Conservation (phyloP, 2,797 vertebrate species). For the Amblyraja radiata region DNA sequence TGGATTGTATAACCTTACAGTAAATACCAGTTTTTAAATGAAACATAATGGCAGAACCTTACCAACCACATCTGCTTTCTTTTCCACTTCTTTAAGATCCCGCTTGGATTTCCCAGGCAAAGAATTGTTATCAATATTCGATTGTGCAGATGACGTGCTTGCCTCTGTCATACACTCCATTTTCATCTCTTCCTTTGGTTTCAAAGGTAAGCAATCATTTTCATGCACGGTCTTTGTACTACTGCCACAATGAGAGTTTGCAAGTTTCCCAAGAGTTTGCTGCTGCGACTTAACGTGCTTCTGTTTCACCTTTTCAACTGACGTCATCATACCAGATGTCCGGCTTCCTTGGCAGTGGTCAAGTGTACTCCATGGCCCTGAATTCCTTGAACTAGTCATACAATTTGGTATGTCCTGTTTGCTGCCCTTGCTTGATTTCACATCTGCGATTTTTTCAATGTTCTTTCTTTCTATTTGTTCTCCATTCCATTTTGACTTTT, state of each 20-base stretch:
- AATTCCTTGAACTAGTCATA: constrained; percentile 55
- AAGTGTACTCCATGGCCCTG: constrained; percentile 44
- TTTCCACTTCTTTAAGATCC: constrained; percentile 20
- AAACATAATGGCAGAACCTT: not conserved
- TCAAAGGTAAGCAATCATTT: constrained; percentile 33
- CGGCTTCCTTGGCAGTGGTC: constrained; percentile 59
- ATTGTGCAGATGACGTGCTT: not conserved
- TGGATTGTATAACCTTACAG: not conserved
- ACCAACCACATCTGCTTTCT: constrained; percentile 1
- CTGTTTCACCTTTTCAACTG: constrained; percentile 19
- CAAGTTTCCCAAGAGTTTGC: constrained; percentile 47
- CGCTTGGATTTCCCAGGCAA: not conserved
- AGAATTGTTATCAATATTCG: not conserved
- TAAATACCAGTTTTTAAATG: not conserved
- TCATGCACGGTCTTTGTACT: constrained; percentile 46
- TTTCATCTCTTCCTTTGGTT: constrained; percentile 28
- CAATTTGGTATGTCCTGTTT: constrained; percentile 52
- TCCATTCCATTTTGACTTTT: constrained; percentile 59
- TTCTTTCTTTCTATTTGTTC: constrained; percentile 44
- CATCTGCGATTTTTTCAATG: constrained; percentile 56
- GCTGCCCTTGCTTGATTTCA: constrained; percentile 53
- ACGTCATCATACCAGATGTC: constrained; percentile 34
- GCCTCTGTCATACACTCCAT: not conserved
- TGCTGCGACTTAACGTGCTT: constrained; percentile 45
- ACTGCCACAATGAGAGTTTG: constrained; percentile 45